A percentile compares a stretch with the other conserved stretches of the same genome.
Evolutionary conservation across 2,113 vertebrate genomes (phyloP).

Genomic region (Nothoprocta perdicaria): DNA sequence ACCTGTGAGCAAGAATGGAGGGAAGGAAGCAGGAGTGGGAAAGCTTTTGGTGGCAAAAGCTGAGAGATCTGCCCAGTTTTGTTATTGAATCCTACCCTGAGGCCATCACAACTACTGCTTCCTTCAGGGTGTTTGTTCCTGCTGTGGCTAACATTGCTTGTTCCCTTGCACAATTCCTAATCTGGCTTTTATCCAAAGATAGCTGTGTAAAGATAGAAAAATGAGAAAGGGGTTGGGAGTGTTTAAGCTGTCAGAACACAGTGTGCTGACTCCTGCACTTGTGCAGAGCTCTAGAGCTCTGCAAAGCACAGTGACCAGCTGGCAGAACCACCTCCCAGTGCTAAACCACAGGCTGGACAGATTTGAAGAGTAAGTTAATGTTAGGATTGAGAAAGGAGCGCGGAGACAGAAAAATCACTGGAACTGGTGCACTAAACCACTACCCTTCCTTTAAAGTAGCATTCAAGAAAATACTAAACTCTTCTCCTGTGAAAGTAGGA

Average conservation of each 20-base stretch:
- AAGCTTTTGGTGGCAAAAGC: not conserved
- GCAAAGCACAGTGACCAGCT: not conserved
- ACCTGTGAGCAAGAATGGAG: not conserved
- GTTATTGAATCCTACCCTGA: constrained; percentile 31
- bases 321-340: not conserved
- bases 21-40: constrained; percentile 41
- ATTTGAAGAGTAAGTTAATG: not conserved
- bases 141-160: constrained; percentile 9
- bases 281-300: not conserved
- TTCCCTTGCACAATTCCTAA: not conserved
- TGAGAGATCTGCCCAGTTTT: not conserved
- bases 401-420: not conserved
- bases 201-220: not conserved
- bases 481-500: not conserved
- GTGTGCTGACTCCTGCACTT: not conserved
- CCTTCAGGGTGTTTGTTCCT: not conserved
- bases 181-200: constrained; percentile 19
- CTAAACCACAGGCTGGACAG: not conserved
- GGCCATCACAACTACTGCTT: constrained; percentile 5
- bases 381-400: not conserved
- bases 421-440: not conserved
- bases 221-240: not conserved
- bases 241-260: not conserved
- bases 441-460: not conserved
- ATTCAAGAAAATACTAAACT: not conserved